Base-by-base conservation (phyloP, 1,140 invertebrate genomes). In the Cydia splendana region DNA sequence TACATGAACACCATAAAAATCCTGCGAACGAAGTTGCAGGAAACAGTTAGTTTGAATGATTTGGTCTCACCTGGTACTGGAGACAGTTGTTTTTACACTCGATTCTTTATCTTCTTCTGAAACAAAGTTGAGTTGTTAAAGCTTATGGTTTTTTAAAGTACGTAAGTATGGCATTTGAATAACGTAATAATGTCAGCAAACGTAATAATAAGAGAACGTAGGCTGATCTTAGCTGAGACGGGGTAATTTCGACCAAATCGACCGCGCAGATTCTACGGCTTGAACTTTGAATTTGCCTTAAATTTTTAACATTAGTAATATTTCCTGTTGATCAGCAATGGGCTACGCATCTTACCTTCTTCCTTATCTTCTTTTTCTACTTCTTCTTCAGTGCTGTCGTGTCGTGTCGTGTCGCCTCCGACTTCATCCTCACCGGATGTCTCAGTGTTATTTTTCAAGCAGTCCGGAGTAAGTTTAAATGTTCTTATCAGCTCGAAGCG, bases 401-500 rank as follows among this genome's bases (percentile, higher is more conserved):
- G n/a, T n/a, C n/a, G n/a, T n/a, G n/a, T n/a, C n/a, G n/a, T 62
- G 24, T 38, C 3, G n/a, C 18, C 20, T 53, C 34, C 42, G 15
- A 15, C n/a, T 62, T 18, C 12, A 24, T 24, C 28, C 4, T 51
- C 20, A 13, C 20, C 42, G 57, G 24, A 67, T 10, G 18, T 9
- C 57, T 24, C 57, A 24, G 4, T 38, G 6, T 69, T 34, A 30
- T 53, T 45, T 20, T 73, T 13, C 30, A 77, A 65, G 20, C 88
- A 88, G 10, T 82, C 77, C 4, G 86, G 79, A 10, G 81, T 88
- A 7, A 76, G 76, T 34, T 71, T 34, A 42, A 91, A 93, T 4
- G 90, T 93, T 13, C 90, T 74, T 38, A 91, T 84, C 1, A 92
- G 79, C 12, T 85, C 80, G 20, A 93, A 87, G 12, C 76, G 80